Evolutionary conservation across 2,113 vertebrate genomes (phyloP), one percentile per base, ranked within the genome.

Genomic region (Chiloscyllium plagiosum): DNA sequence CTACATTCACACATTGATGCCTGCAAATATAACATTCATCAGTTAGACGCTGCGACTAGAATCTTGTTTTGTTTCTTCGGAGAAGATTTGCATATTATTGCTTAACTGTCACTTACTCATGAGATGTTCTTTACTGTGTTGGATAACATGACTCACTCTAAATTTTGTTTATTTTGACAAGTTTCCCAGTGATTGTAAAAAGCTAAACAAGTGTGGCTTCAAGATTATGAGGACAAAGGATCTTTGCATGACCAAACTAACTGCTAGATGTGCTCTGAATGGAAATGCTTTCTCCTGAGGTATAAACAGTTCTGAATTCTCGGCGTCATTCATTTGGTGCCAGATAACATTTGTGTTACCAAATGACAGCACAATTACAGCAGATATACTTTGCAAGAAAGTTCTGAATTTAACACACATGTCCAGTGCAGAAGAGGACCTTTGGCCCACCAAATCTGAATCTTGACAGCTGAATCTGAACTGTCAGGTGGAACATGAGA

Each of bases 21-120:
- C 92, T 26, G 92, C 37, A 70, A 52, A 50, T 33, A 22, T 50
- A 76, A 29, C 68, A 26, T 42, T 95, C 42, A 76, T 47, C 42
- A 15, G 68, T 95, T 72, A 42, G 42, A 72, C 76, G 24, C 37
- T 52, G 13, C 5, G 94, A 50, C 29, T 70, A 50, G 37, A 69
- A 69, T 24, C 42, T 42, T 42, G 26, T 47, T 94, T 90, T 17
- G 52, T 29, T 8, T 24, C 56, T 94, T 42, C 42, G 20, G 68
- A 42, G 72, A 95, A 70, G 37, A 95, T 76, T 95, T 95, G 94
- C 94, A 95, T 95, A 95, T 72, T 17, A 61, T 47, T 2, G 37
- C 68, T 72, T 50, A 95, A 76, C 69, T 50, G 68, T 37, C 94
- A 76, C 8, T 69, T 94, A 70, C 37, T 8, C 5, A 8, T 4